Evolutionary conservation across 2,113 vertebrate species (phyloP).

Genomic region (Bos taurus): DNA sequence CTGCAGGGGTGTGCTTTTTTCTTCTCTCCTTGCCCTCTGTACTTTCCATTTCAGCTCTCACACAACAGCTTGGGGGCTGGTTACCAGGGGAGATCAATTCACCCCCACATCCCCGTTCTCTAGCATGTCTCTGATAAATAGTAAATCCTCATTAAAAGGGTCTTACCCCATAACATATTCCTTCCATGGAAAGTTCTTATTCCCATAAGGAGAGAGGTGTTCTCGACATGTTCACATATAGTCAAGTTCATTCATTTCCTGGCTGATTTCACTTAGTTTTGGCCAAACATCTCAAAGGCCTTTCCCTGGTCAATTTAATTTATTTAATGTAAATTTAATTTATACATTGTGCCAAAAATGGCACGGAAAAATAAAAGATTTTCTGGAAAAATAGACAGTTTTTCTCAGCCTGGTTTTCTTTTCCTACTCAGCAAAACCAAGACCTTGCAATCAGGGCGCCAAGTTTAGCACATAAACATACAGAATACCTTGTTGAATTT

Average conservation of each 20-base stretch:
- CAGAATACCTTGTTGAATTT: not conserved
- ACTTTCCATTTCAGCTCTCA: not conserved
- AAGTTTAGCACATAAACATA: not conserved
- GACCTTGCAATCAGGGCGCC: not conserved
- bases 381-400: not conserved
- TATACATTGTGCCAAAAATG: not conserved
- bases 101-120: not conserved
- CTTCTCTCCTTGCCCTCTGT: not conserved
- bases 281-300: not conserved
- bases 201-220: not conserved
- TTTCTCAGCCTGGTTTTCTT: not conserved
- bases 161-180: not conserved
- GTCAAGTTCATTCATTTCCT: not conserved
- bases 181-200: not conserved
- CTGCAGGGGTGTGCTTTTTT: not conserved
- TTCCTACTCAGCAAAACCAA: not conserved
- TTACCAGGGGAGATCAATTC: not conserved
- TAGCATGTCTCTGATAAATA: not conserved
- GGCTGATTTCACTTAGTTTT: not conserved
- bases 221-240: not conserved
- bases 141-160: not conserved
- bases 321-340: not conserved
- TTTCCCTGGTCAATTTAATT: not conserved
- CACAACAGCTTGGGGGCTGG: not conserved
- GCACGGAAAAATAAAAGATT: not conserved